Evolutionary conservation across 1,140 invertebrate species (phyloP), one percentile per base, ranked within the genome.

Genomic region (Aphaenogaster floridana): DNA sequence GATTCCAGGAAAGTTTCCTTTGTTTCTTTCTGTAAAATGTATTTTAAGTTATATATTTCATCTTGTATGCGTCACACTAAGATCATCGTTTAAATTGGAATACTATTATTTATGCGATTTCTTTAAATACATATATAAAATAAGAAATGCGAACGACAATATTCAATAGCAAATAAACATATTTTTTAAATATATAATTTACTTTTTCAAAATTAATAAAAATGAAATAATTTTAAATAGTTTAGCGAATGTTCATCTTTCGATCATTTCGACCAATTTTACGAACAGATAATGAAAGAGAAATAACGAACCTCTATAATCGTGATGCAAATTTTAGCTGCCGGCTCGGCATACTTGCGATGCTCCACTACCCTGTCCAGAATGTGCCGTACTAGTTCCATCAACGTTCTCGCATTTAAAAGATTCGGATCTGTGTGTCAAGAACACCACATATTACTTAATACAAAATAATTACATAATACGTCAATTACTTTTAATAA

Each of bases 1-100:
- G 98, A 98, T 95, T 99, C 98, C 76, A 98, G 95, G 94, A 99
- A 98, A 34, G 98, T 98, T 94, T 98, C 97, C 89, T 97, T 97
- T 86, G 97, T 96, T 95, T 98, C 98, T 95, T 97, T 97, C 96
- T 97, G 91, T n/a, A 93, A 61, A 59, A 76, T 2, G 3, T 72
- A 72, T 39, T 39, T 52, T 21, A 74, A 59, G 17, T 57, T 39
- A 57, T 66, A 79, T 39, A 66, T 61, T 45, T 48, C 42, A 28
- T 34, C 9, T 34, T 48, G 4, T 13, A 6, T 42, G 6, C 11
- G 52, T 36, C 17, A 36, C 11, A 48, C 15, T 36, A 64, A 78
- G 54, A 77, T 77, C 21, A 28, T 36, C 45, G 17, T 66, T 42
- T 66, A 79, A 66, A 66, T 48, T 48, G 7, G 15, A 50, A 66